Conservation (phyloP, 2,797 vertebrate genomes). For the Galagoides demidoff region DNA sequence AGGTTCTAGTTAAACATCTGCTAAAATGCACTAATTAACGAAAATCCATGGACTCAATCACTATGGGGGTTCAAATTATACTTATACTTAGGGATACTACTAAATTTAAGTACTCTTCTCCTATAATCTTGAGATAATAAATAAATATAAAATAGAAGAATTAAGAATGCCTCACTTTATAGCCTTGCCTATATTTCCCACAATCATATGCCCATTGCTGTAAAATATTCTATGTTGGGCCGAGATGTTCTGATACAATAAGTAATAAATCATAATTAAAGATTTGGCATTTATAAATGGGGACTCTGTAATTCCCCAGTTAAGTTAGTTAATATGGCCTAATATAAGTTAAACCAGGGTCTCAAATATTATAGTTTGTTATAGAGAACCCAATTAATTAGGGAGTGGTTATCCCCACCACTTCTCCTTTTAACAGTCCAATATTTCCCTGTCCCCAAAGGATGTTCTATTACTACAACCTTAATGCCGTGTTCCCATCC, state of each 20-base stretch:
- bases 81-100: background rate
- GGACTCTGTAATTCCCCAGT: background rate
- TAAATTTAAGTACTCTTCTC: background rate
- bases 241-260: background rate
- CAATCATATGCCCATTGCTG: background rate
- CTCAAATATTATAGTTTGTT: background rate
- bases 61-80: background rate
- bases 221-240: background rate
- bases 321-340: background rate
- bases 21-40: background rate
- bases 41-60: background rate
- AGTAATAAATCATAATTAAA: background rate
- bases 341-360: background rate
- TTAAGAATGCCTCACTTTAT: background rate
- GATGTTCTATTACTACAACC: background rate
- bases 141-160: background rate
- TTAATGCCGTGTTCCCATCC: background rate
- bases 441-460: background rate
- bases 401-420: background rate
- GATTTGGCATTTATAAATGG: background rate
- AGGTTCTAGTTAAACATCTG: background rate
- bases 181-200: background rate
- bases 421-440: background rate
- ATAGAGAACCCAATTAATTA: background rate
- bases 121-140: background rate